Evolutionary conservation across 2,797 vertebrate genomes (phyloP).

Genomic region (Lacerta viridis): DNA sequence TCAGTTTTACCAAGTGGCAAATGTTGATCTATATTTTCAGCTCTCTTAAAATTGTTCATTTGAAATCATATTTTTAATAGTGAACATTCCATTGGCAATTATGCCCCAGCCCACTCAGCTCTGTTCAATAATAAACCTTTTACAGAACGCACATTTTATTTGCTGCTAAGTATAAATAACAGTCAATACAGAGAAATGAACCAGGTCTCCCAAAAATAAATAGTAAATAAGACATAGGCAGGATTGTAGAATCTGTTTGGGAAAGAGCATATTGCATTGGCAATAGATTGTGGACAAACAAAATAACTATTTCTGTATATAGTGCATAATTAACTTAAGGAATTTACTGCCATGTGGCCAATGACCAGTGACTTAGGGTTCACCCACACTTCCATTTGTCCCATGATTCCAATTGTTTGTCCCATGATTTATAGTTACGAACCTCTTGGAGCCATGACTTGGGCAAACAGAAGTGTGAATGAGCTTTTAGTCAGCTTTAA

Average conservation of each 20-base stretch:
- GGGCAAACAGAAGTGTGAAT: no score
- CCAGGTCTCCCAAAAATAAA: neutral
- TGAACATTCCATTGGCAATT: constrained; percentile 67
- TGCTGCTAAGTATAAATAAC: neutral
- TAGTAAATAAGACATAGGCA: rapidly evolving
- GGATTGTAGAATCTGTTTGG: neutral
- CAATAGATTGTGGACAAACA: neutral
- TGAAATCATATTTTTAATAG: constrained; percentile 74
- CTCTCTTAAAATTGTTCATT: constrained; percentile 72
- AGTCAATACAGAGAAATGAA: constrained; percentile 5
- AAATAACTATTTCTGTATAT: neutral
- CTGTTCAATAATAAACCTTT: constrained; percentile 58
- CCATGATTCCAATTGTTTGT: no score
- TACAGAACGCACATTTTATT: constrained; percentile 39
- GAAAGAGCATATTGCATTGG: neutral
- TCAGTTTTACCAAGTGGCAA: constrained; percentile 67
- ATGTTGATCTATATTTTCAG: constrained; percentile 56
- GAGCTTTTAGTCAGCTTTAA: neutral
- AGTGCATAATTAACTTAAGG: neutral
- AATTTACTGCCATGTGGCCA: neutral
- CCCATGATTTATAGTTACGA: no score
- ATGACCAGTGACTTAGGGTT: no score
- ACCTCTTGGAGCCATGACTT: no score
- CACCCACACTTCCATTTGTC: no score
- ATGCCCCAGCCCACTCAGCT: constrained; percentile 60